phyloP scores from a whole-genome alignment of 2,113 vertebrate genomes.

The Rhipidura dahli region DNA sequence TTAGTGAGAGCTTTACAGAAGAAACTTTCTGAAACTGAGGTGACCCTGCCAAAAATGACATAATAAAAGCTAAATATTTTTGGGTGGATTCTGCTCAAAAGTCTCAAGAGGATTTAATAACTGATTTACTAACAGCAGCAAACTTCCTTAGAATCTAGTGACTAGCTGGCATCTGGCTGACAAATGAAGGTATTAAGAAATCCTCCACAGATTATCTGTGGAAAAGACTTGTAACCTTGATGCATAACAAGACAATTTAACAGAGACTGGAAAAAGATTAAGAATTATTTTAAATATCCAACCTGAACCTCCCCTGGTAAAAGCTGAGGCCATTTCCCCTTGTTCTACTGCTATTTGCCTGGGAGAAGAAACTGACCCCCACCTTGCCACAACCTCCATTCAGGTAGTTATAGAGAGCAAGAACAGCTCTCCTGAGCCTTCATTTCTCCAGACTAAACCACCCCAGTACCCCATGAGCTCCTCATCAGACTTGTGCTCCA shows the following conservation, averaged over 20 bases:
- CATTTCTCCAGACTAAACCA: background rate
- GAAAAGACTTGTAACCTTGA: background rate
- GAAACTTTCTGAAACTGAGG: background rate
- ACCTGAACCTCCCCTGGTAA: background rate
- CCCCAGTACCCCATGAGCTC: background rate
- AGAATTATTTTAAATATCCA: background rate
- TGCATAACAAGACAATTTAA: background rate
- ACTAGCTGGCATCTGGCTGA: background rate
- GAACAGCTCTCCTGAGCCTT: background rate
- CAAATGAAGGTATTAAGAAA: background rate
- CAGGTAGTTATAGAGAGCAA: background rate
- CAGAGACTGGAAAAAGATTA: background rate
- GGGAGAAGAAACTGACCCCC: background rate
- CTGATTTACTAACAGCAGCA: background rate
- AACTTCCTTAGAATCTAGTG: background rate
- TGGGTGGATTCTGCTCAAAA: background rate
- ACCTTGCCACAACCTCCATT: background rate
- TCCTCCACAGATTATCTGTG: background rate
- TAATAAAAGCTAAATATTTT: background rate
- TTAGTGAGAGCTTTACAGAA: background rate
- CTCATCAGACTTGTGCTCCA: background rate
- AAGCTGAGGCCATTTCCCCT: background rate
- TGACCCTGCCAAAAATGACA: background rate
- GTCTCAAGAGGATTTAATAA: background rate
- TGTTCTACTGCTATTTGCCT: background rate